Base-by-base conservation (phyloP, 1,140 invertebrate species). In the Andrena cerasifolii region DNA sequence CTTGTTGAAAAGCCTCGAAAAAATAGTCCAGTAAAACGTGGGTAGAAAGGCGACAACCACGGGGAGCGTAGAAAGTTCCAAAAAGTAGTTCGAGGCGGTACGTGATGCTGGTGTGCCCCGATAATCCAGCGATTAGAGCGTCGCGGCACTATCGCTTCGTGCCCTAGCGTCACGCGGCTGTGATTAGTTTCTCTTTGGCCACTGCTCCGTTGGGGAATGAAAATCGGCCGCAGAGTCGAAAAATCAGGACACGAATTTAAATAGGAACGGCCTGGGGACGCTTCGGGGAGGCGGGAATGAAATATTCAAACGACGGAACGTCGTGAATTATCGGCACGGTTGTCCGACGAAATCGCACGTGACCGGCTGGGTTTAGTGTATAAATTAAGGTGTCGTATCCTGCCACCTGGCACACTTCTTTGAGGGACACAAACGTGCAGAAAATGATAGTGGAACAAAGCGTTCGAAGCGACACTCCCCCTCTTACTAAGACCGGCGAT, bases 281-380 rank as follows among this genome's bases (percentile, higher is more conserved):
- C 14, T 33, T 66, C 51, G 3, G 21, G 18, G 24, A 31, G 12
- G 3, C 24, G 10, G 16, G 28, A 49, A 66, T 78, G 45, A 83
- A 82, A 66, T 82, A 83, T 49, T 70, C 71, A 51, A 70, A 58
- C 63, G 47, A 68, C 43, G 62, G 45, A 5, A 28, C 2, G 47
- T 40, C 26, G 61, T 58, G 68, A 53, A 58, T 67, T n/a, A n/a
- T n/a, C n/a, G n/a, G n/a, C n/a, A n/a, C n/a, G n/a, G n/a, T n/a
- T n/a, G n/a, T n/a, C n/a, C n/a, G n/a, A n/a, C n/a, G n/a, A 78
- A 78, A 78, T 66, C 43, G 61, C 62, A 43, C 49, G 45, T 68
- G 18, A 56, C 47, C 18, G 49, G 54, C 53, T 10, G n/a, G 31
- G 40, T 47, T 33, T 4, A 21, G 21, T 72, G 45, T 74, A 59